phyloP scores from a whole-genome alignment of 2,888 invertebrate species.

The Alcis repandata region DNA sequence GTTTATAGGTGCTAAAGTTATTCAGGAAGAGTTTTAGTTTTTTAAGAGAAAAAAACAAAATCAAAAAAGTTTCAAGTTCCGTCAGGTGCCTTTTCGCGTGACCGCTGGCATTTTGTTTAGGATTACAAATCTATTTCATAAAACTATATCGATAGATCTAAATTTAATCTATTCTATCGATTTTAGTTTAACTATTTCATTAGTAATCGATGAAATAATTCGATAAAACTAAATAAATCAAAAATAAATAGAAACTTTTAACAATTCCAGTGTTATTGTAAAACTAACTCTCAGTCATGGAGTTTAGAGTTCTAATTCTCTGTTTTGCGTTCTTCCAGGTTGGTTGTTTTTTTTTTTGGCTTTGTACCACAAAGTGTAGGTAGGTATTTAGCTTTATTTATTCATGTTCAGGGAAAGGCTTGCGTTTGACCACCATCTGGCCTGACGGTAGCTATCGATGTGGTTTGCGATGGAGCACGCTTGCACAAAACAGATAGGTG shows the following conservation, averaged over 20 bases:
- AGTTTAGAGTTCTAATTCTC: slow-evolving; percentile 22
- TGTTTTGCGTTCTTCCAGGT: slow-evolving; percentile 27
- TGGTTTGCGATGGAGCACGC: no score
- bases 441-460: no score
- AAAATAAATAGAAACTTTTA: slow-evolving; percentile 9
- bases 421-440: no score
- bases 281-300: slow-evolving; percentile 28
- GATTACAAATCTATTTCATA: background rate
- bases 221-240: slow-evolving; percentile 19
- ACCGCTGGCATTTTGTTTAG: no score
- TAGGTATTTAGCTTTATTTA: background rate
- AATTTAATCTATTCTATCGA: slow-evolving; percentile 5
- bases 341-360: background rate
- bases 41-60: no score
- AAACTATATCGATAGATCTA: background rate
- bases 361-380: background rate
- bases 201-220: slow-evolving; percentile 25
- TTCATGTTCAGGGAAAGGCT: no score
- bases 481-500: no score
- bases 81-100: no score
- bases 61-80: no score
- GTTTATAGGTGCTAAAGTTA: no score
- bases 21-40: no score
- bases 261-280: slow-evolving; percentile 11
- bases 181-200: background rate